These are phyloP conservation scores for Eristalinus sepulchralis DNA, from an alignment of 2,888 invertebrate genomes.

Conservation along the genomic window DNA sequence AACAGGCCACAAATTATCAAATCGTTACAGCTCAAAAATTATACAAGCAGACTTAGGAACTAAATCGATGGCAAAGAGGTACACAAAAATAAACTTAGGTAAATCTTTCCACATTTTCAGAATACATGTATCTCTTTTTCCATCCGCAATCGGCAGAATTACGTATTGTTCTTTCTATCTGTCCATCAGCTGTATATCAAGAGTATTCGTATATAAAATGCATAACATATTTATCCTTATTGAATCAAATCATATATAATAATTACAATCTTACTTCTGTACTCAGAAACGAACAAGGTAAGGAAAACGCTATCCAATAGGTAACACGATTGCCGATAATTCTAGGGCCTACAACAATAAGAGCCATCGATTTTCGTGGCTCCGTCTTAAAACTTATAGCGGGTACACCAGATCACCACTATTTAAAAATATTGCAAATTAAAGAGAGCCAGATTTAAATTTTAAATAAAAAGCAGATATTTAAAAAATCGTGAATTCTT, in stretches of 20 bases:
- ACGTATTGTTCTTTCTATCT: neutral
- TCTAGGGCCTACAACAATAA: too few relatives aligned
- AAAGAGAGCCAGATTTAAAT: slow-evolving; percentile 8
- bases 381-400: slow-evolving; percentile 11
- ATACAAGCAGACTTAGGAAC: slow-evolving; percentile 1
- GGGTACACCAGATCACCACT: neutral
- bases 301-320: too few relatives aligned
- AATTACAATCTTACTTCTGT: too few relatives aligned
- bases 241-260: neutral
- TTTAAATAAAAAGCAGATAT: too few relatives aligned
- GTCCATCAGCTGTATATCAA: too few relatives aligned
- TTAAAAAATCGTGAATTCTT: too few relatives aligned
- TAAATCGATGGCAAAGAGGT: slow-evolving; percentile 4
- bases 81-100: too few relatives aligned
- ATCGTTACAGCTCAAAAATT: neutral
- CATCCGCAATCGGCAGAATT: too few relatives aligned
- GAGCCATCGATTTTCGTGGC: slow-evolving; percentile 11
- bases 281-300: too few relatives aligned
- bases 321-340: too few relatives aligned
- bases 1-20: slow-evolving; percentile 1
- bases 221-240: neutral
- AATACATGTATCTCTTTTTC: too few relatives aligned
- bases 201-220: neutral
- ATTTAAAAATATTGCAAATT: slow-evolving; percentile 20
- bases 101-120: too few relatives aligned